A percentile compares a stretch with the other conserved stretches of the same genome.
phyloP scores from a whole-genome alignment of 2,888 invertebrate genomes.

The Hypercompe scribonia region DNA sequence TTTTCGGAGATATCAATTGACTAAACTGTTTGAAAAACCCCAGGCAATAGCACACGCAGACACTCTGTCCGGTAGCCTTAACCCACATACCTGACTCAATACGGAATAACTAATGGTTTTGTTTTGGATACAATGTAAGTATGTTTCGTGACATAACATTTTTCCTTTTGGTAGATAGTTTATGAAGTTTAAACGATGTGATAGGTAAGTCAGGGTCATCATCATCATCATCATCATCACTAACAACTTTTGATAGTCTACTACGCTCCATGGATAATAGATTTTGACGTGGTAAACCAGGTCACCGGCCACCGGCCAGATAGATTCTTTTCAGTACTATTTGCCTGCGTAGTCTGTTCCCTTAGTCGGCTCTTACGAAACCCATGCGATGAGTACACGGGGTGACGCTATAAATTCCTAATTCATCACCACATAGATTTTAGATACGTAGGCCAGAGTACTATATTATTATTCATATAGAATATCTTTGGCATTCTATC shows the following conservation, averaged over 20 bases:
- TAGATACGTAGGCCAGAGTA: not conserved
- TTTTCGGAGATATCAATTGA: not conserved
- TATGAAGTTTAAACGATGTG: not conserved
- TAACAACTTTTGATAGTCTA: too few relatives aligned
- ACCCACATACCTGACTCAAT: slow-evolving; percentile 17
- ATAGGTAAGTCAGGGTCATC: not conserved
- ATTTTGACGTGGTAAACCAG: too few relatives aligned
- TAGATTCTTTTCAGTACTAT: too few relatives aligned
- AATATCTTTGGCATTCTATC: not conserved
- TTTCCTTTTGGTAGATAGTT: not conserved
- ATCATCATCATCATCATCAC: too few relatives aligned
- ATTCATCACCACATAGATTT: too few relatives aligned
- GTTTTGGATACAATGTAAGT: slow-evolving; percentile 5
- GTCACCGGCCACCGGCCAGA: too few relatives aligned
- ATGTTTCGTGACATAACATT: slow-evolving; percentile 6
- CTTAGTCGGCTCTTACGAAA: too few relatives aligned
- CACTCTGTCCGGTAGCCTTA: slow-evolving; percentile 12
- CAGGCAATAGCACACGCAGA: not conserved
- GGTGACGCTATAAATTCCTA: too few relatives aligned
- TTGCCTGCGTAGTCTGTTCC: too few relatives aligned
- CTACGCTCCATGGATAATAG: too few relatives aligned
- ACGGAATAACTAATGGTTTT: slow-evolving; percentile 13
- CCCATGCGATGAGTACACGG: too few relatives aligned
- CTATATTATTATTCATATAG: not conserved
- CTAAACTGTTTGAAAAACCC: slow-evolving; percentile 12